phyloP scores from a whole-genome alignment of 2,113 vertebrate genomes.

The Trinectes maculatus region DNA sequence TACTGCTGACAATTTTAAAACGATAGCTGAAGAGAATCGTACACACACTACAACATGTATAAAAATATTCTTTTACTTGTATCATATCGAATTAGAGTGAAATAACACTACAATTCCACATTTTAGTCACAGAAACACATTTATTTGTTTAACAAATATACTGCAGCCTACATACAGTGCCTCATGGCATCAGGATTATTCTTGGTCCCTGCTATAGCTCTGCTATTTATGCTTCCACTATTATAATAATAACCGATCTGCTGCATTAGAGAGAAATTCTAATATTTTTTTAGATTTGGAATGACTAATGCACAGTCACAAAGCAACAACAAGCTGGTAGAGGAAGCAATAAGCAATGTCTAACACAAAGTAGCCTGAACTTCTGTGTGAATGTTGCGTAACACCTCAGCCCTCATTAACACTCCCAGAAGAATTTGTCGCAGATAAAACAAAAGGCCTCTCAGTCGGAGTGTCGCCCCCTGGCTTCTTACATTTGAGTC shows the following conservation, averaged over 20 bases:
- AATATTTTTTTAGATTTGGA: slow-evolving; percentile 23
- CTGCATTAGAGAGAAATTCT: slow-evolving; percentile 17
- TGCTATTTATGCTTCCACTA: slow-evolving; percentile 1
- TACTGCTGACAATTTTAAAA: not conserved
- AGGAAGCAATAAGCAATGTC: slow-evolving; percentile 14
- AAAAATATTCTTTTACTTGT: not conserved
- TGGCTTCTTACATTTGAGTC: slow-evolving; percentile 85
- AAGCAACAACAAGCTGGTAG: slow-evolving; percentile 13
- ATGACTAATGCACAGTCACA: slow-evolving; percentile 10
- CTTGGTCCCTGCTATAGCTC: not conserved
- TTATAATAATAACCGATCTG: slow-evolving; percentile 7
- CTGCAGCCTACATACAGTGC: slow-evolving; percentile 9
- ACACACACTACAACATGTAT: not conserved
- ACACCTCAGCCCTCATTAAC: slow-evolving; percentile 20
- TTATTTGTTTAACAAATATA: slow-evolving; percentile 40
- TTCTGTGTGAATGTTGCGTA: not conserved
- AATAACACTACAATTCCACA: not conserved
- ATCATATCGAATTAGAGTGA: not conserved
- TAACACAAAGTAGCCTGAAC: slow-evolving; percentile 7
- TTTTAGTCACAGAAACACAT: slow-evolving; percentile 23
- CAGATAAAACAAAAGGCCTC: slow-evolving; percentile 23
- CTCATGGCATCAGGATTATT: not conserved
- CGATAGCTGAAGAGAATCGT: not conserved
- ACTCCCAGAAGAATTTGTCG: slow-evolving; percentile 38
- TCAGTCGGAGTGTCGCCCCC: slow-evolving; percentile 20